A percentile compares a stretch with the other conserved stretches of the same genome.
These are phyloP conservation scores for Hyperopisus bebe DNA, from an alignment of 2,113 vertebrate species.

Conservation along the genomic window DNA sequence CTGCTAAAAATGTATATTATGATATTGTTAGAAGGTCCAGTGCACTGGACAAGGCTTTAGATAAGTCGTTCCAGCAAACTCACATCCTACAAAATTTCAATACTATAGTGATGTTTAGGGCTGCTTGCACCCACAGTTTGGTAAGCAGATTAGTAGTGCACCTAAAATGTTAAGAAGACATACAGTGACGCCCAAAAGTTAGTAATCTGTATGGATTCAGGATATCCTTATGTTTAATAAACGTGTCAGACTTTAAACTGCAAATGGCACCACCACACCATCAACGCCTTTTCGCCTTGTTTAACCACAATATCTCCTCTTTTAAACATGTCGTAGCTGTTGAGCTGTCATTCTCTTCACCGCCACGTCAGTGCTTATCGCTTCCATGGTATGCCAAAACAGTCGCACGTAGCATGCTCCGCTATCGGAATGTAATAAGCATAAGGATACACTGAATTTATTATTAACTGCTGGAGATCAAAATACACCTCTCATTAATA, in stretches of 20 bases:
- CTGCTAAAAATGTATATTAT: neutral
- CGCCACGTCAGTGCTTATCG: neutral
- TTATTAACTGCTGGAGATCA: neutral
- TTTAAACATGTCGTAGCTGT: neutral
- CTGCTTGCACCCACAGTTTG: neutral
- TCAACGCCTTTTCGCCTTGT: neutral
- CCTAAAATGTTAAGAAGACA: neutral
- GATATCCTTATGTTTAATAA: neutral
- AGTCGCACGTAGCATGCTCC: neutral
- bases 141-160: neutral
- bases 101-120: neutral
- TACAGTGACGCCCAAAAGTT: neutral
- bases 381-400: neutral
- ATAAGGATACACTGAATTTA: neutral
- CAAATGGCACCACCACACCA: neutral
- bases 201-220: neutral
- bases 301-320: neutral
- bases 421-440: neutral
- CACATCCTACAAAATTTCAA: neutral
- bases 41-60: neutral
- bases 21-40: neutral
- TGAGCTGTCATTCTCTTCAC: neutral
- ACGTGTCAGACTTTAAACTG: neutral
- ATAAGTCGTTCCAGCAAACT: neutral
- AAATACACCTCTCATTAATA: neutral